Percentiles rank a stretch among this genome's conserved stretches.
phyloP scores from a whole-genome alignment of 2,888 invertebrate species.

The Phengaris arion region DNA sequence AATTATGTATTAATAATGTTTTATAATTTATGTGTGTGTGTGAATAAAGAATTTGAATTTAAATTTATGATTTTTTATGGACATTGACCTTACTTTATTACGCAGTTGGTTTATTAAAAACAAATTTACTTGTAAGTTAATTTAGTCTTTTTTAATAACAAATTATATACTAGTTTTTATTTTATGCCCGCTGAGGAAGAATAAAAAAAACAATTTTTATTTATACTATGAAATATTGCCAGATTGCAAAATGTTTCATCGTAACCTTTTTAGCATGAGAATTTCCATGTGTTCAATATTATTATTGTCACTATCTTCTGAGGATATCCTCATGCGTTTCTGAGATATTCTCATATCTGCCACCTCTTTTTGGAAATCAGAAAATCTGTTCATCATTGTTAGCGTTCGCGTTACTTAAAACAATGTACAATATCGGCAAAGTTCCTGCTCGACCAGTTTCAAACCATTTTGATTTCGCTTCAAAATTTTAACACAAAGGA shows the following conservation, averaged over 20 bases:
- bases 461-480: too few species aligned
- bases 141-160: neutral
- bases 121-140: neutral
- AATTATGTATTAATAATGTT: too few species aligned
- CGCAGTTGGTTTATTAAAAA: neutral
- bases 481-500: too few species aligned
- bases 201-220: neutral
- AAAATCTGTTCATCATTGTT: too few species aligned
- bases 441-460: too few species aligned
- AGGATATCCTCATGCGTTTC: neutral
- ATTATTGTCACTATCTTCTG: neutral
- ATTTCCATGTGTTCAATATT: too few species aligned
- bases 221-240: neutral
- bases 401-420: too few species aligned
- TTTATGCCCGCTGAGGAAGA: neutral
- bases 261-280: too few species aligned
- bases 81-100: neutral
- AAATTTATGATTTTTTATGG: neutral
- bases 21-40: too few species aligned
- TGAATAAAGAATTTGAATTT: too few species aligned
- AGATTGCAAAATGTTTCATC: neutral
- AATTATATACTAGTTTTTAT: neutral
- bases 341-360: neutral
- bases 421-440: too few species aligned
- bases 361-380: neutral